Conservation (phyloP, 2,888 invertebrate species). For the Mimumesa dahlbomi region DNA sequence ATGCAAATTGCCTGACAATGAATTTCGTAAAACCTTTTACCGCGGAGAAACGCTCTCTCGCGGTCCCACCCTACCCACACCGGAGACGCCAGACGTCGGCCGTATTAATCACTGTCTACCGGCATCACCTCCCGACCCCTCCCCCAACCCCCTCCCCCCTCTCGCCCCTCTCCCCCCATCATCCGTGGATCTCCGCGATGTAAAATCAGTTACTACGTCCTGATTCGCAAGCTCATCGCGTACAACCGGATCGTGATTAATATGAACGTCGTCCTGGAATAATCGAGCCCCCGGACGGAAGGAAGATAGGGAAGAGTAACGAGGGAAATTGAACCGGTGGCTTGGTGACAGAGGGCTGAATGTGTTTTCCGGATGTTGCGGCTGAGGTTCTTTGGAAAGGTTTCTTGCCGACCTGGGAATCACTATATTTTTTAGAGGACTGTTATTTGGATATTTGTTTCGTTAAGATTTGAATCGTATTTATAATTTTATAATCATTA, state of each 20-base stretch:
- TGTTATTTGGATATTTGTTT: no score
- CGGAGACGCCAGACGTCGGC: conserved; percentile 74
- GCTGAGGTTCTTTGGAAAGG: no score
- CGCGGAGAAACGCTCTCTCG: conserved; percentile 62
- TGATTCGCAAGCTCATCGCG: conserved; percentile 58
- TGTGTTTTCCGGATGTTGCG: not conserved
- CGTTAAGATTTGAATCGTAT: no score
- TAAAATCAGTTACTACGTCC: conserved; percentile 64
- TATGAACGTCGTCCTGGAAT: conserved; percentile 39
- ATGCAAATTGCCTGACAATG: conserved; percentile 79
- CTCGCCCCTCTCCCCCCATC: conserved; percentile 56
- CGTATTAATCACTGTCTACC: conserved; percentile 79
- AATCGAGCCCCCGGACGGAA: conserved; percentile 27
- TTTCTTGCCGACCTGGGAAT: no score
- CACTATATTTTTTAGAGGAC: no score
- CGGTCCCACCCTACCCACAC: conserved; percentile 27
- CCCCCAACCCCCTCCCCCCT: conserved; percentile 59
- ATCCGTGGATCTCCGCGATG: conserved; percentile 47
- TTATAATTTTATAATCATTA: no score
- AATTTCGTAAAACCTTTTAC: conserved; percentile 80
- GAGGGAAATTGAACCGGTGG: conserved; percentile 21
- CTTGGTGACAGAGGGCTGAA: not conserved
- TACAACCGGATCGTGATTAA: conserved; percentile 55
- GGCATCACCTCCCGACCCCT: conserved; percentile 61
- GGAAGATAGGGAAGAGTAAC: conserved; percentile 2